These are phyloP conservation scores for Apamea sordens DNA, from an alignment of 2,888 invertebrate genomes.

Conservation along the genomic window DNA sequence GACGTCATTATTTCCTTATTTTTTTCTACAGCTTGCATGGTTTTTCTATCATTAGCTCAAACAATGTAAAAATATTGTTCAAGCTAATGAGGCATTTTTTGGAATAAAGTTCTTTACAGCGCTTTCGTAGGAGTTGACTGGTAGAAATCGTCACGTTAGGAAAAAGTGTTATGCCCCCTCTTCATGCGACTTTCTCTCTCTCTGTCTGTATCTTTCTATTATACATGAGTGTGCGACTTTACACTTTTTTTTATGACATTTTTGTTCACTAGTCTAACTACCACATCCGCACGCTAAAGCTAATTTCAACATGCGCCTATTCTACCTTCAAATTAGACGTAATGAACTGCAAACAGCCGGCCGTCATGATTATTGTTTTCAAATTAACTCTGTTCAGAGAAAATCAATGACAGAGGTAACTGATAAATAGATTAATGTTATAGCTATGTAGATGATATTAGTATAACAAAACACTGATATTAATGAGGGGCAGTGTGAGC, in stretches of 20 bases:
- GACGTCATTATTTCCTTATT: neutral
- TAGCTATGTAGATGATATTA: neutral
- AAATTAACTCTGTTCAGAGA: neutral
- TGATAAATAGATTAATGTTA: neutral
- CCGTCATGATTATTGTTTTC: neutral
- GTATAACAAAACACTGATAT: neutral
- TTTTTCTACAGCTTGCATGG: neutral
- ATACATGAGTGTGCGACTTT: neutral
- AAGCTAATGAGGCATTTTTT: neutral
- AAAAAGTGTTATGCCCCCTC: neutral
- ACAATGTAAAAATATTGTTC: neutral
- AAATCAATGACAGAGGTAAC: neutral
- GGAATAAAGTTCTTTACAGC: neutral
- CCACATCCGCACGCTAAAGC: neutral
- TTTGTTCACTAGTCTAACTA: neutral
- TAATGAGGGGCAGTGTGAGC: neutral
- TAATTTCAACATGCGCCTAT: neutral
- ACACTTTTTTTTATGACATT: neutral
- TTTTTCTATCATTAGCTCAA: neutral
- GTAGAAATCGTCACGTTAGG: neutral
- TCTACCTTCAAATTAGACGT: neutral
- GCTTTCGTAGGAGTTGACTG: no score
- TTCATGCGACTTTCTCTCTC: neutral
- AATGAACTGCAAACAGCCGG: neutral
- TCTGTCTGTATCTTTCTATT: neutral